phyloP scores from a whole-genome alignment of 1,140 invertebrate genomes.

The Cydia amplana region DNA sequence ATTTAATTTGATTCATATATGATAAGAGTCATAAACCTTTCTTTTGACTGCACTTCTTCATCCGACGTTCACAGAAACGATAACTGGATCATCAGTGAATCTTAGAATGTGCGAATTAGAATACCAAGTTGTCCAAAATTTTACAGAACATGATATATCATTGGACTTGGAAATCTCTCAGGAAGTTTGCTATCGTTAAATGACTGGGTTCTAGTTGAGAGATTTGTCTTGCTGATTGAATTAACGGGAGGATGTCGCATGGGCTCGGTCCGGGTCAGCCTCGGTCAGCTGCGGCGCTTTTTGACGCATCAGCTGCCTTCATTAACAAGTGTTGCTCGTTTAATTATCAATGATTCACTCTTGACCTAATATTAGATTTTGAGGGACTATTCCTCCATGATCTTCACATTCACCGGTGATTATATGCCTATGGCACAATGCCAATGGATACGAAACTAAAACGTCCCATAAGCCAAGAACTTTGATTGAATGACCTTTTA shows the following conservation, averaged over 20 bases:
- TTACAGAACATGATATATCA: neutral
- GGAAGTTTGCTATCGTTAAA: constrained; percentile 33
- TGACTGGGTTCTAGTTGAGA: constrained; percentile 32
- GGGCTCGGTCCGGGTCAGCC: constrained; percentile 30
- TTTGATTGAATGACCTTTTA: no score
- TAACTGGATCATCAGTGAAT: no score
- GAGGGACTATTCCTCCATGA: neutral
- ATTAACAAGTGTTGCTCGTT: constrained; percentile 43
- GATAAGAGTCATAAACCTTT: no score
- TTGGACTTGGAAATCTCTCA: constrained; percentile 16
- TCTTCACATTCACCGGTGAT: neutral
- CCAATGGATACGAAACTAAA: no score
- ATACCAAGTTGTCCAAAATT: neutral
- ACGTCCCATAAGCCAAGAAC: no score
- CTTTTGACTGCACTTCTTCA: no score
- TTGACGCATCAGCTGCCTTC: constrained; percentile 52
- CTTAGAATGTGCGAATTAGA: no score
- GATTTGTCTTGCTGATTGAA: constrained; percentile 53
- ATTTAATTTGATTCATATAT: neutral
- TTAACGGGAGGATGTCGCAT: constrained; percentile 49
- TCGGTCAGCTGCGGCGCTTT: constrained; percentile 45
- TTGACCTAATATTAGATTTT: constrained; percentile 14
- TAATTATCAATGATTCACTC: constrained; percentile 36
- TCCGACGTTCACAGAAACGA: no score
- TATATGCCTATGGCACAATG: neutral